phyloP scores from a whole-genome alignment of 2,888 invertebrate genomes.

The Napeogenes inachia region DNA sequence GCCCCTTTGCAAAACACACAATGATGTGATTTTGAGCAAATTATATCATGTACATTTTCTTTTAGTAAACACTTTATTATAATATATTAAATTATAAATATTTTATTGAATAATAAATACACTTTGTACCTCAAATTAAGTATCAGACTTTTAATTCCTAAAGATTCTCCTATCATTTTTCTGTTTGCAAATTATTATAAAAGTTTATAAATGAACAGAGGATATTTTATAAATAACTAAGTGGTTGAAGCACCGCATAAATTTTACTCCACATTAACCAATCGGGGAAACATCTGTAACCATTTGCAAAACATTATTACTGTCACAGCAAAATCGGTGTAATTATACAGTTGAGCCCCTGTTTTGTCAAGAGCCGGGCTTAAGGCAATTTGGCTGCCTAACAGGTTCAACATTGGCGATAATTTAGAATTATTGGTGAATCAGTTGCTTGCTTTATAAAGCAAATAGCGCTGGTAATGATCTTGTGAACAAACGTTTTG shows the following conservation, averaged over 20 bases:
- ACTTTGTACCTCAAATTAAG: too few relatives aligned
- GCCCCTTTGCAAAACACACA: too few relatives aligned
- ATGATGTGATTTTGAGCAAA: too few relatives aligned
- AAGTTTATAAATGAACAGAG: not conserved
- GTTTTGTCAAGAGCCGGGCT: conserved; percentile 30
- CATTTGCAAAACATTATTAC: conserved; percentile 33
- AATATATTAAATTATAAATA: too few relatives aligned
- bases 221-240: conserved; percentile 1
- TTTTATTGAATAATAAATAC: not conserved
- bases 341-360: conserved; percentile 34
- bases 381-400: conserved; percentile 28
- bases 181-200: not conserved
- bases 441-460: conserved; percentile 7
- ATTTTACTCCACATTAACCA: conserved; percentile 22
- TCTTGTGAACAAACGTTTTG: conserved; percentile 12
- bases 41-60: too few relatives aligned
- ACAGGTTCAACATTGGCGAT: conserved; percentile 21
- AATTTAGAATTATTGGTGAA: conserved; percentile 25
- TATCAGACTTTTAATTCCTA: too few relatives aligned
- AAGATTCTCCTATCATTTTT: not conserved
- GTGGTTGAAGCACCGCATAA: conserved; percentile 9
- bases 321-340: conserved; percentile 34
- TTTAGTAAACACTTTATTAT: too few relatives aligned
- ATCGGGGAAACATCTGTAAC: conserved; percentile 27
- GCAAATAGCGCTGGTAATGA: conserved; percentile 4